Conservation (phyloP, 2,113 vertebrate species). For the Mixornis gularis region DNA sequence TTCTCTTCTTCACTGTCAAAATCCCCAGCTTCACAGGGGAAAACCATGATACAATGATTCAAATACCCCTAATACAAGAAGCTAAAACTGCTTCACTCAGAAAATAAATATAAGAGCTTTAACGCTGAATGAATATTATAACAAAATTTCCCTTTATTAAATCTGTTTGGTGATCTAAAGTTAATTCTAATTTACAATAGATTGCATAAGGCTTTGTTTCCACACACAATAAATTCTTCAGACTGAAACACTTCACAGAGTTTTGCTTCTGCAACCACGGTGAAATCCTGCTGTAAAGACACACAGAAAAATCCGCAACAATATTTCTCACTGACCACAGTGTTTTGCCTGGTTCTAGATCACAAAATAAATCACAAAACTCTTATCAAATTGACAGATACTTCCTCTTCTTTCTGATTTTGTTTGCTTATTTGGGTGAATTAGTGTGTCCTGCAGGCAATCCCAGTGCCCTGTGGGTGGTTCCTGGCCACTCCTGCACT, state of each 20-base stretch:
- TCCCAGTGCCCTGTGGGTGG: too few species aligned
- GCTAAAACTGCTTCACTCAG: neutral
- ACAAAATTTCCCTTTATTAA: neutral
- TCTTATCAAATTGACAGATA: neutral
- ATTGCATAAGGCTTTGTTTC: neutral
- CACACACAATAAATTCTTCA: neutral
- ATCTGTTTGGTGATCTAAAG: neutral
- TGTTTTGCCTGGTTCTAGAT: neutral
- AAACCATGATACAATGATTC: neutral
- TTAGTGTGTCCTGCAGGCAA: fast-evolving
- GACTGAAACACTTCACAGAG: neutral
- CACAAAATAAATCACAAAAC: neutral
- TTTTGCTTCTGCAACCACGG: neutral
- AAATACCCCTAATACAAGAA: neutral
- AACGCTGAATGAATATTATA: neutral
- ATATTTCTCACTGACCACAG: neutral
- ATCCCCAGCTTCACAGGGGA: neutral
- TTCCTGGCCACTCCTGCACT: neutral
- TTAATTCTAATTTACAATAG: neutral
- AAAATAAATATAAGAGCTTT: neutral
- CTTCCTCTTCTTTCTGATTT: fast-evolving
- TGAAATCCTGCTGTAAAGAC: neutral
- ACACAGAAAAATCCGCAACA: fast-evolving
- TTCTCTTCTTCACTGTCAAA: slow-evolving; percentile 21
- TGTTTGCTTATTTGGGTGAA: neutral